Percentiles rank a stretch among this genome's conserved stretches.
Evolutionary conservation across 2,797 vertebrate species (phyloP).

Genomic region (Kryptolebias ocellatus): DNA sequence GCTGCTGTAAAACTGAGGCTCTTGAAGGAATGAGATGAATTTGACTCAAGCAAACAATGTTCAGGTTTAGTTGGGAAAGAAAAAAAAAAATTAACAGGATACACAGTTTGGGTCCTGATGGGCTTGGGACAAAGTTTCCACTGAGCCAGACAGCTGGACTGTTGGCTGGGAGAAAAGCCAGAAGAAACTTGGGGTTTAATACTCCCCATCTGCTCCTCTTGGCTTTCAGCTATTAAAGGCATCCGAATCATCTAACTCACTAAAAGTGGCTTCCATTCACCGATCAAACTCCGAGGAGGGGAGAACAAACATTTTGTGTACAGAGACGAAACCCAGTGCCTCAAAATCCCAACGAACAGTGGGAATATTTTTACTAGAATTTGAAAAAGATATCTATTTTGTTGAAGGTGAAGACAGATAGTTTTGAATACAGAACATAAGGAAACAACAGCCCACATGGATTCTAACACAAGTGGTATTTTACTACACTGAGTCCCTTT

Average conservation of each 20-base stretch:
- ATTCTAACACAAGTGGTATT: conserved; percentile 74
- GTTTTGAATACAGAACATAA: conserved; percentile 63
- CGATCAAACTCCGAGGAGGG: conserved; percentile 50
- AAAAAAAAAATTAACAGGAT: background rate
- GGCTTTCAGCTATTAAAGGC: conserved; percentile 35
- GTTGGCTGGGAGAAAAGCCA: conserved; percentile 70
- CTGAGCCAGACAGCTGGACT: conserved; percentile 81
- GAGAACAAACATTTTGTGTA: conserved; percentile 62
- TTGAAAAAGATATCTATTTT: conserved; percentile 71
- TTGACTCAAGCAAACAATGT: conserved; percentile 32
- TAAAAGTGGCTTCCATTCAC: conserved; percentile 46
- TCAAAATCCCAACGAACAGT: conserved; percentile 61
- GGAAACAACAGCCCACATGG: conserved; percentile 56
- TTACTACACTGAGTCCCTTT: conserved; percentile 85
- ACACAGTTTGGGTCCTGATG: conserved; percentile 43
- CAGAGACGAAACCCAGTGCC: conserved; percentile 78
- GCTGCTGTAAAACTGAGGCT: conserved; percentile 35
- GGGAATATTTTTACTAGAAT: conserved; percentile 73
- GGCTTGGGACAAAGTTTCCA: conserved; percentile 52
- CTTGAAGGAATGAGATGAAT: conserved; percentile 34
- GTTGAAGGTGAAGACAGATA: conserved; percentile 64
- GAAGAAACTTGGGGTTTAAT: conserved; percentile 41
- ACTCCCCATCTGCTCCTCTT: conserved; percentile 38
- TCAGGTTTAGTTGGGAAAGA: conserved; percentile 38
- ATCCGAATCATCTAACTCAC: conserved; percentile 52